Evolutionary conservation across 2,113 vertebrate species (phyloP), one percentile per base, ranked within the genome.

Genomic region (Melanotaenia duboulayi): DNA sequence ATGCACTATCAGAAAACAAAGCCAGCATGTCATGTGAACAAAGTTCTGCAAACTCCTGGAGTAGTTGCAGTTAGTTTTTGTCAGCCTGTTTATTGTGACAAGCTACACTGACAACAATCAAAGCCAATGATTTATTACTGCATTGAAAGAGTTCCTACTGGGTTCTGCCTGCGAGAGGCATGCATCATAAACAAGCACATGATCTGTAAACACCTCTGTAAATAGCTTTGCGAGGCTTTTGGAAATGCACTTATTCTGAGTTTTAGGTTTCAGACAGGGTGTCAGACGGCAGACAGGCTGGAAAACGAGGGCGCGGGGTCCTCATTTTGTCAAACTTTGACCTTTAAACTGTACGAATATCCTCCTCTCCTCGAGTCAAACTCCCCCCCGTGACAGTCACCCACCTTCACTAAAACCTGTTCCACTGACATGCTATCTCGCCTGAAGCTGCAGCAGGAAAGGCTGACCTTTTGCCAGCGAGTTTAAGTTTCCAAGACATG

Each of bases 201-300:
- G 93, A 90, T 69, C 74, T 86, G 83, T 90, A 90, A 91, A 92
- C 92, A 85, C 67, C 75, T 90, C 90, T 90, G 75, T 51, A 93
- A 94, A 93, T 93, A 93, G 87, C 90, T 62, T 16, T 28, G 48
- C 10, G 11, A 55, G 75, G 55, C 69, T 62, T 57, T 79, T 7
- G 25, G 76, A 42, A 75, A 78, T 9, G 8, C 75, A 66, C 44
- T 6, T 64, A 54, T 62, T 70, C 32, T 2, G 19, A 25, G 65
- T 57, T 80, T 88, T 65, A 67, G 76, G 85, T 93, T 93, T 56
- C 65, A 44, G 35, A 86, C 90, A 65, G 65, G 44, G 54, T 40
- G 65, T 65, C 61, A 62, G 78, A 46, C 2, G 20, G 52, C 13
- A 10, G 19, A 4, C 3, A 2, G 35, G 9, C 22, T 17, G 17